A percentile compares a stretch with the other conserved stretches of the same genome.
Evolutionary conservation across 2,888 invertebrate genomes (phyloP).

Genomic region (Ochropleura leucogaster): DNA sequence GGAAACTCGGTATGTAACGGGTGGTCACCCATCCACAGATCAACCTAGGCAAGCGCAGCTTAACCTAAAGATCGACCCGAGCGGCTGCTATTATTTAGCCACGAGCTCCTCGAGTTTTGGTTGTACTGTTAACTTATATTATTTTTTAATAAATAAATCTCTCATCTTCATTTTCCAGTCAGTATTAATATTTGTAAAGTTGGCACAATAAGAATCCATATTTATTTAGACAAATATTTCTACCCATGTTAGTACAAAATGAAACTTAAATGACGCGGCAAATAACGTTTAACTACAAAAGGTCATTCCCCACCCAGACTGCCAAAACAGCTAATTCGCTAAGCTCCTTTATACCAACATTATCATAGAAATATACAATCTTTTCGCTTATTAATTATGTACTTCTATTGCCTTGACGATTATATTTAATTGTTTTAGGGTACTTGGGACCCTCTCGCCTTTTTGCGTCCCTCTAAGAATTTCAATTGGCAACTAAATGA

Average conservation of each 20-base stretch:
- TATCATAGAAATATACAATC: constrained; percentile 47
- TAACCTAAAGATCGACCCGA: too few relatives aligned
- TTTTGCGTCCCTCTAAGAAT: constrained; percentile 37
- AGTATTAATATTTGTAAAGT: background rate
- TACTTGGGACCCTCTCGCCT: constrained; percentile 20
- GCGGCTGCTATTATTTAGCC: too few relatives aligned
- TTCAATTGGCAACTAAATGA: constrained; percentile 33
- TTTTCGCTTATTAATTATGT: constrained; percentile 51
- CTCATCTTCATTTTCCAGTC: too few relatives aligned
- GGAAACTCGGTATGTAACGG: too few relatives aligned
- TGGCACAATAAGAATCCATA: background rate
- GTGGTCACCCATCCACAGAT: too few relatives aligned
- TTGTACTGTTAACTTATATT: too few relatives aligned
- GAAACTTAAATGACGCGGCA: background rate
- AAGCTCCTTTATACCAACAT: constrained; percentile 33
- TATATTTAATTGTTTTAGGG: constrained; percentile 58
- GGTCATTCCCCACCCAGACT: constrained; percentile 12
- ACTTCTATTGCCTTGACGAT: constrained; percentile 49
- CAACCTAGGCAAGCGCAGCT: too few relatives aligned
- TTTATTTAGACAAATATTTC: background rate
- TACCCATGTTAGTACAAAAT: background rate
- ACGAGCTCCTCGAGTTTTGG: too few relatives aligned
- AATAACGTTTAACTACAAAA: background rate
- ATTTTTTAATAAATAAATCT: too few relatives aligned
- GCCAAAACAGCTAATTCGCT: constrained; percentile 30